Conservation (phyloP, 2,113 vertebrate species). For the Atractosteus spatula region DNA sequence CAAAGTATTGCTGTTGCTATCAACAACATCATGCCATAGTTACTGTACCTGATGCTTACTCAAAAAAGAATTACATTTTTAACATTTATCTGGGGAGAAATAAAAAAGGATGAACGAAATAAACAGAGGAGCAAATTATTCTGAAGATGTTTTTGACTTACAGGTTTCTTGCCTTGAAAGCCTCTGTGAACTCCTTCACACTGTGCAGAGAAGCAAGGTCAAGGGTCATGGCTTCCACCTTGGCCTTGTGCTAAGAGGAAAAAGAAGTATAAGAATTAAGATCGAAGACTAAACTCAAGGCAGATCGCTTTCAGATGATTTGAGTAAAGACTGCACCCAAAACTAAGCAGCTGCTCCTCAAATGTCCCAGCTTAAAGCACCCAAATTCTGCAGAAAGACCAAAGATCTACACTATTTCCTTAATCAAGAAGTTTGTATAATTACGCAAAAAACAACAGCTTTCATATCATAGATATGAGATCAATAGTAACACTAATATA, state of each 20-base stretch:
- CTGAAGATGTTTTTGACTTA: slow-evolving; percentile 64
- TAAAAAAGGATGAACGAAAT: neutral
- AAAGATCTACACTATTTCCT: neutral
- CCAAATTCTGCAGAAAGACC: neutral
- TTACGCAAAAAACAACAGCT: too few species aligned
- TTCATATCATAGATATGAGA: too few species aligned
- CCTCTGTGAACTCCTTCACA: slow-evolving; percentile 82
- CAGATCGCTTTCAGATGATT: neutral
- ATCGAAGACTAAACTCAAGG: neutral
- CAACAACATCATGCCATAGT: too few species aligned
- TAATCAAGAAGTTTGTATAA: too few species aligned
- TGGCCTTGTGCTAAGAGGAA: slow-evolving; percentile 84
- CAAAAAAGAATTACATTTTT: neutral
- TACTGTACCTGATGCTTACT: neutral
- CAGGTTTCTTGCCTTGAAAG: slow-evolving; percentile 89
- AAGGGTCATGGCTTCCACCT: slow-evolving; percentile 89
- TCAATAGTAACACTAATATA: too few species aligned
- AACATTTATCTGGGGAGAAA: neutral
- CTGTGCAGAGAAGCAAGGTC: slow-evolving; percentile 86
- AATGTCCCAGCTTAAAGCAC: neutral
- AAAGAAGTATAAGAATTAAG: slow-evolving; percentile 9
- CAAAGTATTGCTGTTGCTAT: too few species aligned
- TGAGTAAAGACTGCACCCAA: neutral
- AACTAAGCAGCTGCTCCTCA: neutral
- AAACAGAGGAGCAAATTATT: neutral